phyloP scores from a whole-genome alignment of 2,113 vertebrate genomes.

The Chitala chitala region DNA sequence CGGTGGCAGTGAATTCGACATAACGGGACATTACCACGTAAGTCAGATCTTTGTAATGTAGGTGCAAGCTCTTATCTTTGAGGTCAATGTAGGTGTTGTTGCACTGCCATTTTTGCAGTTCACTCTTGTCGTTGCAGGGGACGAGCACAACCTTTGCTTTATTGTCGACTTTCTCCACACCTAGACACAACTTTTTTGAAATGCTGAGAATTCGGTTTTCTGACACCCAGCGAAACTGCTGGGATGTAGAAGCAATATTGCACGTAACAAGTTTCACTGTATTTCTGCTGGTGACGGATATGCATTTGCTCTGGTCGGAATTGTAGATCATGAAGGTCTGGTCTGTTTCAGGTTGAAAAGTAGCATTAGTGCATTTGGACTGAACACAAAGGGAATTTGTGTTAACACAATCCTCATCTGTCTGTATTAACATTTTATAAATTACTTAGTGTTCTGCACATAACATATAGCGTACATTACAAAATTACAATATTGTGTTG shows the following conservation, averaged over 20 bases:
- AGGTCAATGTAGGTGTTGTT: constrained; percentile 73
- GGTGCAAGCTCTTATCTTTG: constrained; percentile 65
- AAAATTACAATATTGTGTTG: no score
- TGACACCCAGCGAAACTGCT: constrained; percentile 83
- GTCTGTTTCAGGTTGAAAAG: constrained; percentile 50
- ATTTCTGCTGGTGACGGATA: constrained; percentile 44
- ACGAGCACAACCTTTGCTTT: constrained; percentile 69
- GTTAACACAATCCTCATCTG: no score
- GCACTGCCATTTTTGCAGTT: constrained; percentile 87
- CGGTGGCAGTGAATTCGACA: no score
- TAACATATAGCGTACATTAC: no score
- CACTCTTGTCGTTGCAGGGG: constrained; percentile 67
- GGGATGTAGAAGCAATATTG: constrained; percentile 43
- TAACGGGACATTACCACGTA: no score
- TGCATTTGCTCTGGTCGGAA: constrained; percentile 65
- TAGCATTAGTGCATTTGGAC: neutral
- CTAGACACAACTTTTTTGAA: constrained; percentile 70
- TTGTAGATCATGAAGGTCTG: constrained; percentile 69
- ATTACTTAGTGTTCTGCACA: no score
- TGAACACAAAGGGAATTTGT: neutral
- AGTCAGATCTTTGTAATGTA: constrained; percentile 71
- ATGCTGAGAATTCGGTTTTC: constrained; percentile 65
- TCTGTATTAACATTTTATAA: no score
- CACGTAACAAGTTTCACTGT: constrained; percentile 53
- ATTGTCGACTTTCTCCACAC: constrained; percentile 64